phyloP scores from a whole-genome alignment of 1,140 invertebrate genomes.

The Drosophila burlai region DNA sequence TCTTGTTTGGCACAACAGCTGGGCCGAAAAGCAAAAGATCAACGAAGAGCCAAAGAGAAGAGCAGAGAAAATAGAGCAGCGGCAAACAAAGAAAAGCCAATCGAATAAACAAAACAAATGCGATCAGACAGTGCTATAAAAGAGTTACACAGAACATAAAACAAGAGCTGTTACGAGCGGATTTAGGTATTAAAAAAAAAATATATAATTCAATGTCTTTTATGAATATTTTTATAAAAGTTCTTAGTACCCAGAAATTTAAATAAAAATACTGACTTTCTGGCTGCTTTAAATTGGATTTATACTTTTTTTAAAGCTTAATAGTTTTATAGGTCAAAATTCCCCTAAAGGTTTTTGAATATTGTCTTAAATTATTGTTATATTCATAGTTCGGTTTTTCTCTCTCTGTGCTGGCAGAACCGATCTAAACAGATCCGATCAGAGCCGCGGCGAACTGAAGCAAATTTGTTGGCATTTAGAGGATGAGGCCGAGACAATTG shows the following conservation, averaged over 20 bases:
- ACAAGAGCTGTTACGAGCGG: too few relatives aligned
- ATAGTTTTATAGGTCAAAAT: background rate
- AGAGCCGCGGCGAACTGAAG: constrained; percentile 22
- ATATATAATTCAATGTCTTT: background rate
- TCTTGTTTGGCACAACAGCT: constrained; percentile 61
- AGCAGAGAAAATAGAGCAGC: constrained; percentile 54
- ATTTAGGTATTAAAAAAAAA: background rate
- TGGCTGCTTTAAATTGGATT: background rate
- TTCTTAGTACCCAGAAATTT: too few relatives aligned
- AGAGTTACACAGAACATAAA: constrained; percentile 10
- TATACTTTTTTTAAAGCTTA: background rate
- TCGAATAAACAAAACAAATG: constrained; percentile 82
- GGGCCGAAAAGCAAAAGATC: constrained; percentile 58
- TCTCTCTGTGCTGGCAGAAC: constrained; percentile 16
- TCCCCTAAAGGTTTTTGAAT: background rate
- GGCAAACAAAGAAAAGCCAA: constrained; percentile 75
- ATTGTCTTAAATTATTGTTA: background rate
- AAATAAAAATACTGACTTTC: background rate
- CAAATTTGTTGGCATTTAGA: constrained; percentile 77
- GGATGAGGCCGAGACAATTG: constrained; percentile 58
- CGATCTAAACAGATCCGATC: constrained; percentile 24
- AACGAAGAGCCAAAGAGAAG: background rate
- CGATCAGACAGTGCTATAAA: constrained; percentile 46
- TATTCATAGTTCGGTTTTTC: background rate
- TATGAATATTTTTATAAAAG: background rate